Percentiles rank a stretch among this genome's conserved stretches.
Evolutionary conservation across 92 coral and sea anemone genomes (phyloP).

Genomic region (Meandrina meandrites): DNA sequence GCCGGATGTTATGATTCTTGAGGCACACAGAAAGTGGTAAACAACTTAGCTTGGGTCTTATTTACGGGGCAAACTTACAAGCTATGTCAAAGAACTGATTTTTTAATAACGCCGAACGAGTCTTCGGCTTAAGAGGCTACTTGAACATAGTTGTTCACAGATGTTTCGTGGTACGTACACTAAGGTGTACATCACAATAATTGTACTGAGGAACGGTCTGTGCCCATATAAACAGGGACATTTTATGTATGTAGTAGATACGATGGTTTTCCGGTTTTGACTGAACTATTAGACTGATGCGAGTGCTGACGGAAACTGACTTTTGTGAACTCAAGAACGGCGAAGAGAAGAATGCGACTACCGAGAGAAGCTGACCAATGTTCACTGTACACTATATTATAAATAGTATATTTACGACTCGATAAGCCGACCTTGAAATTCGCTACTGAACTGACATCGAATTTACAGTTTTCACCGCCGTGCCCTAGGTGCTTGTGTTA

Average conservation of each 20-base stretch:
- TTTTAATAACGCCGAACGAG: background rate
- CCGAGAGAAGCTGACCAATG: background rate
- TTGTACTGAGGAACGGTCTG: background rate
- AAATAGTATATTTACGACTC: no score
- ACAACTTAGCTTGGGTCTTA: background rate
- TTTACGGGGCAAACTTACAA: background rate
- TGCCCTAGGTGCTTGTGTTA: background rate
- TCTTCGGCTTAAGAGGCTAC: background rate
- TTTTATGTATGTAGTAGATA: no score
- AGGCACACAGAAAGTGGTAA: background rate
- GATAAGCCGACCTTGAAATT: no score
- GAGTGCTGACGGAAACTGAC: no score
- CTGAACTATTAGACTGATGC: no score
- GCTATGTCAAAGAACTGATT: background rate
- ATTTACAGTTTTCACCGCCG: background rate
- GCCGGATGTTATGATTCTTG: background rate
- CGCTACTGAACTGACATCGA: background rate
- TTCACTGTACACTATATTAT: no score
- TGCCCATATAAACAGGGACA: background rate
- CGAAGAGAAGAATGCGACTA: background rate
- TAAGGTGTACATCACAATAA: background rate
- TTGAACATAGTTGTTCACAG: background rate
- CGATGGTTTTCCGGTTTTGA: no score
- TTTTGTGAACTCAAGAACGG: background rate
- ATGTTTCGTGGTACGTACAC: background rate